Conservation (phyloP, 2,113 vertebrate species). For the Noturus placidus region DNA sequence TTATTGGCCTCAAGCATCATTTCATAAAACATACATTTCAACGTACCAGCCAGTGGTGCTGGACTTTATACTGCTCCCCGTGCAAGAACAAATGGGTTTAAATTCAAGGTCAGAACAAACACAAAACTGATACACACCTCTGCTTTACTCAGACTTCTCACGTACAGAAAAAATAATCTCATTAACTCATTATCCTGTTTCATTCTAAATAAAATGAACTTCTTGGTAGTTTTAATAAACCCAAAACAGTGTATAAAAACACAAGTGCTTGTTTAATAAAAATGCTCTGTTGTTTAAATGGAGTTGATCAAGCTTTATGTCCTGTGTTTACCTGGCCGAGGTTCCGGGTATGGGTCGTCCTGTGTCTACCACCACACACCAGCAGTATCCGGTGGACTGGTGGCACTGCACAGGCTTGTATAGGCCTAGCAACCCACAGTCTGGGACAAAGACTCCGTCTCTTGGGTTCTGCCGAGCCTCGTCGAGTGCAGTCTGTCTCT, state of each 20-base stretch:
- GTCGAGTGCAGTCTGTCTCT: slow-evolving; percentile 89
- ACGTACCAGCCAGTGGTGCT: not conserved
- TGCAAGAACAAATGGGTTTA: not conserved
- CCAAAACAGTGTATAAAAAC: not conserved
- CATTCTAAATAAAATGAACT: not conserved
- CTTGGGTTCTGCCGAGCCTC: slow-evolving; percentile 86
- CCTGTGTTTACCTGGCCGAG: slow-evolving; percentile 84
- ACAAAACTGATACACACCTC: not conserved
- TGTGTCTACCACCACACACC: slow-evolving; percentile 95
- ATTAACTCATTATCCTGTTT: not conserved
- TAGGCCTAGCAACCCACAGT: slow-evolving; percentile 88
- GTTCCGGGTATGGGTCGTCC: slow-evolving; percentile 94
- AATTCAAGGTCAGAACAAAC: not conserved
- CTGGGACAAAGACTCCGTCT: slow-evolving; percentile 90
- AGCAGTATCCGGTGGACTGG: slow-evolving; percentile 98
- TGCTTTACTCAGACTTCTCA: not conserved
- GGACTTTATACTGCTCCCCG: not conserved
- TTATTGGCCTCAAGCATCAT: no score
- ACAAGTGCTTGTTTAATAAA: not conserved
- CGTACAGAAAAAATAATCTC: not conserved
- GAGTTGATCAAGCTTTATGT: not conserved
- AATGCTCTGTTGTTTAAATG: not conserved
- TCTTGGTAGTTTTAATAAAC: not conserved
- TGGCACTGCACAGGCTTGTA: slow-evolving; percentile 96
- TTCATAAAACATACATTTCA: not conserved